Conservation (phyloP, 2,113 vertebrate genomes). For the Setophaga kirtlandii region DNA sequence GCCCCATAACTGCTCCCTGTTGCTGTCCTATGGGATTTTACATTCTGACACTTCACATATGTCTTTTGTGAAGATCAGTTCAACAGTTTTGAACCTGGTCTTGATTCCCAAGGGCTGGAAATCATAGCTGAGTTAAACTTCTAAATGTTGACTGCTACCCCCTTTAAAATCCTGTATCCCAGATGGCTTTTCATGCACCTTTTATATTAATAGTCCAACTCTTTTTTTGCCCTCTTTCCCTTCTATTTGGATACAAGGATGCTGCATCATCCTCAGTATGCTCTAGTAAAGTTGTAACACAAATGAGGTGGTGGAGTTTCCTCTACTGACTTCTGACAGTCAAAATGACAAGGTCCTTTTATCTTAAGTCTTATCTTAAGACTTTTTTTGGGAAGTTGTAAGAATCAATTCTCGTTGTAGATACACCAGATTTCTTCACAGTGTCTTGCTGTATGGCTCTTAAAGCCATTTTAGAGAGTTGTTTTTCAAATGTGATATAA, state of each 20-base stretch:
- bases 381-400: not conserved
- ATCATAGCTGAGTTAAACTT: not conserved
- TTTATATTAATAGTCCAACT: not conserved
- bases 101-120: not conserved
- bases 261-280: not conserved
- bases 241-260: not conserved
- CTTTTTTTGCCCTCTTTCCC: not conserved
- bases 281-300: not conserved
- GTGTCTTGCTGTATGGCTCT: not conserved
- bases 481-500: not conserved
- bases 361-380: not conserved
- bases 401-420: not conserved
- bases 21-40: not conserved
- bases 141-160: not conserved
- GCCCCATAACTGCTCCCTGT: not conserved
- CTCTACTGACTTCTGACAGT: not conserved
- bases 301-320: not conserved
- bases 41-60: not conserved
- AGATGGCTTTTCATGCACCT: not conserved
- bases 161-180: not conserved
- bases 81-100: not conserved
- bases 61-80: not conserved
- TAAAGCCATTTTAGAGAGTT: not conserved
- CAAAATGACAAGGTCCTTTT: not conserved
- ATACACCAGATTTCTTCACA: not conserved